Evolutionary conservation across 2,113 vertebrate genomes (phyloP).

Genomic region (Lophochroa leadbeateri): DNA sequence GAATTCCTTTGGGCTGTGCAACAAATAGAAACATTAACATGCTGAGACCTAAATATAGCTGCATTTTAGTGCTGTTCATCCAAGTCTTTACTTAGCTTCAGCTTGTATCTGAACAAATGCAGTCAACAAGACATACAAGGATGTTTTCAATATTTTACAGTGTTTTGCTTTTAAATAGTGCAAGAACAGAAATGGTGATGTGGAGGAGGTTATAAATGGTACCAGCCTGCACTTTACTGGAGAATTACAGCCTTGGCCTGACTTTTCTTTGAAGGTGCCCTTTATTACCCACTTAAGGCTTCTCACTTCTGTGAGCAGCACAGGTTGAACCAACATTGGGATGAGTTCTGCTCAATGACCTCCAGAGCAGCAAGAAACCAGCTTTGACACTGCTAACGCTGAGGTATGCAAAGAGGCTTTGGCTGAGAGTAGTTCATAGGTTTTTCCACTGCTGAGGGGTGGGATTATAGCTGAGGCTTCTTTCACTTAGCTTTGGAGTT

Average conservation of each 20-base stretch:
- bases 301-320: background rate
- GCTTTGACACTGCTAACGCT: background rate
- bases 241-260: background rate
- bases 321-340: background rate
- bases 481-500: background rate
- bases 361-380: background rate
- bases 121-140: background rate
- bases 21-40: slow-evolving; percentile 70
- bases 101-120: background rate
- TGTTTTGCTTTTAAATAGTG: slow-evolving; percentile 1
- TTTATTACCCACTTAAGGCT: background rate
- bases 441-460: background rate
- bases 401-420: background rate
- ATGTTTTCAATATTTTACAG: slow-evolving; percentile 47
- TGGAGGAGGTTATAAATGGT: background rate
- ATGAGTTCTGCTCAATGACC: background rate
- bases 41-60: slow-evolving; percentile 70
- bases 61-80: slow-evolving; percentile 3
- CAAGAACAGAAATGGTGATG: background rate
- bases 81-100: slow-evolving; percentile 26
- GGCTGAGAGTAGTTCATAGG: fast-evolving
- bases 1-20: slow-evolving; percentile 66
- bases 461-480: background rate
- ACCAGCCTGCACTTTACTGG: background rate
- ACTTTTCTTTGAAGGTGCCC: slow-evolving; percentile 2